Base-by-base conservation (phyloP, 2,797 vertebrate genomes). In the Sebastiscus albofasciatus region DNA sequence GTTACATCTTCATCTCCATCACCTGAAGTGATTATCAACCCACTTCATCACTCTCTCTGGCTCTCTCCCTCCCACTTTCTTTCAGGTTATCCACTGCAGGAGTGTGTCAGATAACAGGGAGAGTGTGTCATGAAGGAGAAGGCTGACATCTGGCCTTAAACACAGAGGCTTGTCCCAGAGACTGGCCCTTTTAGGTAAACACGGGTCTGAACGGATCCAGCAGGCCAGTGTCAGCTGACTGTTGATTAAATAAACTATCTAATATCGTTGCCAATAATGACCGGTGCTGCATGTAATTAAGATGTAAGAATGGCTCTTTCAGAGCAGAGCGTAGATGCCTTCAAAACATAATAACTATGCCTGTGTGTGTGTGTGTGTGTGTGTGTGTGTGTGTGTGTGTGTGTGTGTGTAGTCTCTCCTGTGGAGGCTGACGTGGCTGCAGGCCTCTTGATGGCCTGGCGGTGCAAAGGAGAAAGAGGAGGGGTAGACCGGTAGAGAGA, bases 241-340 rank as follows among this genome's bases (percentile, higher is more conserved):
- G 91, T 87, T 92, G 83, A 79, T 90, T 87, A 90, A 93, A 92
- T 88, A 93, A 91, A 93, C 91, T 81, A 89, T 91, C 92, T 89
- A 88, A 87, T 93, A 87, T 89, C 84, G 67, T 75, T 62, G 67
- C 74, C 89, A 90, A 92, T 88, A 91, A 91, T 82, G 75, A 89
- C 72, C 1, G 46, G 59, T 81, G 77, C 71, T 42, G 58, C 66
- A 34, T 85, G 64, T 82, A 87, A 92, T 92, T 88, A 90, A 29
- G 62, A 33, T 55, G 33, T 46, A 84, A 92, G 66, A 92, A 90
- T 76, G 78, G 71, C 82, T 89, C 89, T 88, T 89, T 91, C 78
- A 90, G 84, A 77, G 62, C 1, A 14, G 52, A 64, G 62, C 49
- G 26, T 24, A 56, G 68, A 87, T 34, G 64, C 70, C 72, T 88